Evolutionary conservation across 2,797 vertebrate genomes (phyloP).

Genomic region (Huso huso): DNA sequence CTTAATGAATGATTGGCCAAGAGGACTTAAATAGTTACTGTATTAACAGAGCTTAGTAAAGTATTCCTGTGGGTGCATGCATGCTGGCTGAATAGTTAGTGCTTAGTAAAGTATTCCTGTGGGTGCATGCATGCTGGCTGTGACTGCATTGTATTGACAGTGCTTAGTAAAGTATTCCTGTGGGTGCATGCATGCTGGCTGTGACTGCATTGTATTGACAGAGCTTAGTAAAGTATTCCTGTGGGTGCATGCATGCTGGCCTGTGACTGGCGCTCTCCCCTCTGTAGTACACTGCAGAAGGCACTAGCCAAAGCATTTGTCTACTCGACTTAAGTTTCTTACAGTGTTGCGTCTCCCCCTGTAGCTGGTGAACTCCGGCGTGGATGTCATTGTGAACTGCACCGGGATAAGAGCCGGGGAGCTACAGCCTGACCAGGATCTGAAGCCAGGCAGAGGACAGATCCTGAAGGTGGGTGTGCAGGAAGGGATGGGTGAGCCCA

Average conservation of each 20-base stretch:
- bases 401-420: slow-evolving; percentile 72
- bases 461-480: slow-evolving; percentile 66
- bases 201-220: neutral
- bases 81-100: too few relatives aligned
- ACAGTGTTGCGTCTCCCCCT: neutral
- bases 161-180: too few relatives aligned
- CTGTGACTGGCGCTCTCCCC: neutral
- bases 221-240: neutral
- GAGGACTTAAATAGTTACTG: neutral
- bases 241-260: neutral
- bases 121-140: too few relatives aligned
- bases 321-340: too few relatives aligned
- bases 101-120: too few relatives aligned
- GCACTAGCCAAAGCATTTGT: too few relatives aligned
- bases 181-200: too few relatives aligned
- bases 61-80: too few relatives aligned
- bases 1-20: too few relatives aligned
- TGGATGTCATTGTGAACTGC: slow-evolving; percentile 86
- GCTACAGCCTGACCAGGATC: slow-evolving; percentile 74
- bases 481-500: neutral
- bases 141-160: too few relatives aligned
- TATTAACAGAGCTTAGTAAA: too few relatives aligned
- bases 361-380: slow-evolving; percentile 68
- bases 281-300: neutral
- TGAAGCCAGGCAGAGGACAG: slow-evolving; percentile 84